Percentiles rank a stretch among this genome's conserved stretches.
These are phyloP conservation scores for Agrochola macilenta DNA, from an alignment of 2,888 invertebrate species.

Conservation along the genomic window DNA sequence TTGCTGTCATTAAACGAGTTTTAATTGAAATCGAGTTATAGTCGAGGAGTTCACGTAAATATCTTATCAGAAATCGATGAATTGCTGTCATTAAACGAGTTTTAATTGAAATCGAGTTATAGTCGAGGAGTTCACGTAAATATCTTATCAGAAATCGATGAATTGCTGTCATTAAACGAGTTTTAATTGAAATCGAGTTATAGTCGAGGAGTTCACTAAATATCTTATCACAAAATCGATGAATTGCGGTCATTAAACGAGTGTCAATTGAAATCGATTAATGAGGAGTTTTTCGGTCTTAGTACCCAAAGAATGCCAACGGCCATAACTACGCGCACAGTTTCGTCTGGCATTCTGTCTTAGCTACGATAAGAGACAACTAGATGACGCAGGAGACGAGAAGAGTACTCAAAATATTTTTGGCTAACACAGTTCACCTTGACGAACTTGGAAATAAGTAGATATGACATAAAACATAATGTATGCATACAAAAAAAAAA, in stretches of 20 bases:
- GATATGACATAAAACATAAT: conserved; percentile 9
- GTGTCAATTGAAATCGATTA: conserved; percentile 1
- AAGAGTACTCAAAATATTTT: neutral
- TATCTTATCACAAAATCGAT: conserved; percentile 36
- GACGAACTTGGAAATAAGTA: conserved; percentile 4
- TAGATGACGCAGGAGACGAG: neutral
- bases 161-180: conserved; percentile 7
- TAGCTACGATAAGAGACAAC: neutral
- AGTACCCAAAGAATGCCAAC: neutral
- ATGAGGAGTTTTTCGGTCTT: neutral
- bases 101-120: too few relatives aligned
- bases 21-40: neutral
- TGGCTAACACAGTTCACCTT: conserved; percentile 1
- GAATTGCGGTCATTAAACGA: conserved; percentile 1
- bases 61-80: too few relatives aligned
- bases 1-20: conserved; percentile 1
- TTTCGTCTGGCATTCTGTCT: neutral
- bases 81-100: too few relatives aligned
- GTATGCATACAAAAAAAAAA: neutral
- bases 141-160: conserved; percentile 41
- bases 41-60: too few relatives aligned
- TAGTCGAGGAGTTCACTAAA: conserved; percentile 16
- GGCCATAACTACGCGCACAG: neutral
- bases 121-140: conserved; percentile 26
- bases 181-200: too few relatives aligned